Evolutionary conservation across 2,888 invertebrate species (phyloP), one percentile per base, ranked within the genome.

Genomic region (Polylopha cassiicola): DNA sequence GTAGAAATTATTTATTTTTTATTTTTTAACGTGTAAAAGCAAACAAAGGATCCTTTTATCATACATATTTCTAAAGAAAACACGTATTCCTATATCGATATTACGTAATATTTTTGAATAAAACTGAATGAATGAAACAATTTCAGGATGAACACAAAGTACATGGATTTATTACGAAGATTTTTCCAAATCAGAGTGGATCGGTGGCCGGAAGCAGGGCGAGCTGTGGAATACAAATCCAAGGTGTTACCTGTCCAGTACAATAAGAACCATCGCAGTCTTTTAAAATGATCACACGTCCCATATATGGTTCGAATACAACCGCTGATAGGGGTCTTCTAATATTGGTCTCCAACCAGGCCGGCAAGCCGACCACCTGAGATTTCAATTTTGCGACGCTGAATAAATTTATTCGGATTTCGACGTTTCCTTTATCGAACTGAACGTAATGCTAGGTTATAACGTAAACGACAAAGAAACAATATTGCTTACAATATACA

Each of bases 301-400:
- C 49, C 38, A 23, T 48, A 46, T 47, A 43, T 41, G 46, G 52
- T 51, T 47, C 46, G 46, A 37, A 50, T 46, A 46, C 43, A 46
- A 50, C 52, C 48, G 46, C 46, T 37, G 43, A 46, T 44, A 57
- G 44, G 53, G 73, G 44, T 64, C 75, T 55, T 18, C 16, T 21
- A 24, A 61, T 4, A 37, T 44, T 65, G 72, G 76, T 47, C 47
- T 42, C 39, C 42, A 47, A 54, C 46, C 51, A 60, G 61, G 52
- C 63, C 59, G 55, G 61, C 58, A 13, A 43, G 55, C 53, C 66
- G 70, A 69, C 76, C 81, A 81, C 80, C 79, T 81, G 82, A 80
- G 80, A 81, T 81, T 82, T 79, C 78, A 82, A 81, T 82, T 78
- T 81, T 65, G 71, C 68, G 67, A 65, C 70, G 71, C 65, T 68